Percentiles rank a stretch among this genome's conserved stretches.
These are phyloP conservation scores for Prolemur simus DNA, from an alignment of 2,113 vertebrate genomes.

Conservation along the genomic window DNA sequence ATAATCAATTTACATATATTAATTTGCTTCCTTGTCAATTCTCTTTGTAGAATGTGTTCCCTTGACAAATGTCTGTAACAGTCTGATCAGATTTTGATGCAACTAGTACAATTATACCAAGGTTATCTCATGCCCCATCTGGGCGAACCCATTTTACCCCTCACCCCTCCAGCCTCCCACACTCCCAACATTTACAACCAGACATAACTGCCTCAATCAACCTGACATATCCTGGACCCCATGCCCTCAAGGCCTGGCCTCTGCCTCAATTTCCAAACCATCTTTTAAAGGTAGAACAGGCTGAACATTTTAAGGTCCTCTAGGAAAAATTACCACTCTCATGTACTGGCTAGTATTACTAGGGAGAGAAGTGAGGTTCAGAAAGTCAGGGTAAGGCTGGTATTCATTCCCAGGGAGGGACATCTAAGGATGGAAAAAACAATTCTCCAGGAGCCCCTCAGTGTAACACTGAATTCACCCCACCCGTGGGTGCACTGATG, in stretches of 20 bases:
- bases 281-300: neutral
- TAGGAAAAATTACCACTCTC: neutral
- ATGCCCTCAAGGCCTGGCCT: neutral
- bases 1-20: constrained; percentile 7
- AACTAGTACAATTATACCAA: neutral
- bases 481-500: neutral
- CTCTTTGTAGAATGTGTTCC: neutral
- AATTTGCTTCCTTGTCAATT: constrained; percentile 7
- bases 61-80: neutral
- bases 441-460: neutral
- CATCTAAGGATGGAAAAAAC: neutral
- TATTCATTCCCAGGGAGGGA: neutral
- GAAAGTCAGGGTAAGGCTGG: neutral
- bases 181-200: neutral
- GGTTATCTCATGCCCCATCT: neutral
- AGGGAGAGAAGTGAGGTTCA: neutral
- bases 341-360: neutral
- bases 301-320: neutral
- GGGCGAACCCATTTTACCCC: neutral
- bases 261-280: neutral
- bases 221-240: neutral
- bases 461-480: neutral
- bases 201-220: neutral
- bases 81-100: neutral
- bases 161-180: neutral